Base-by-base conservation (phyloP, 2,113 vertebrate species). In the Chroicocephalus ridibundus region DNA sequence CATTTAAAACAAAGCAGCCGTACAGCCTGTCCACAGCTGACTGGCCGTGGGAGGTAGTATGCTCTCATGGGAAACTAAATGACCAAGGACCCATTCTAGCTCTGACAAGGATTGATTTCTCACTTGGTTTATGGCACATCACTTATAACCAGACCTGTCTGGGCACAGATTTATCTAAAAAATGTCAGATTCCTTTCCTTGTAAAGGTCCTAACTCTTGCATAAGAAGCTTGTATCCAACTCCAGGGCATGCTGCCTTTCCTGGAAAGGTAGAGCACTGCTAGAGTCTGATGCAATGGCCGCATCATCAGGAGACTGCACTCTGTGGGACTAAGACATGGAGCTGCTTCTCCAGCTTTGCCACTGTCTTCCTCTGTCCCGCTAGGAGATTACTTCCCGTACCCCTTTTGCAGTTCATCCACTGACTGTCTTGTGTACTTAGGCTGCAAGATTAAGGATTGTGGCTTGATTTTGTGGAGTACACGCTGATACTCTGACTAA, bases 251-350 rank as follows among this genome's bases (percentile, higher is more conserved):
- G 0, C 36, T 66, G 51, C 34, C 51, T 46, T 81, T 26, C 15
- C 31, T 70, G 65, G 46, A 36, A 62, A 34, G 40, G 31, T 13
- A 40, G 32, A 61, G 49, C 40, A 9, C 12, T 2, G 5, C 38
- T 17, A 22, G 44, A 34, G 19, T 19, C 5, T 0, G 0, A 13
- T 38, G 61, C 27, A 17, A 49, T 57, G 40, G 64, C 40, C 38
- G 40, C 55, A 57, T 46, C 46, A 46, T 18, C 46, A 47, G 49
- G 54, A 36, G 40, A 3, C 5, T 3, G 15, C 8, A 1, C 0
- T 0, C 34, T 36, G 8, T 46, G 72, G 40, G 49, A 10, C 58
- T 44, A 47, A 69, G 34, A 40, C 8, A 27, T 0, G 9, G 44
- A 72, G 26, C 15, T 34, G 10, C 12, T 44, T 76, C 10, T 51